Evolutionary conservation across 2,113 vertebrate species (phyloP).

Genomic region (Phocoena sinus): DNA sequence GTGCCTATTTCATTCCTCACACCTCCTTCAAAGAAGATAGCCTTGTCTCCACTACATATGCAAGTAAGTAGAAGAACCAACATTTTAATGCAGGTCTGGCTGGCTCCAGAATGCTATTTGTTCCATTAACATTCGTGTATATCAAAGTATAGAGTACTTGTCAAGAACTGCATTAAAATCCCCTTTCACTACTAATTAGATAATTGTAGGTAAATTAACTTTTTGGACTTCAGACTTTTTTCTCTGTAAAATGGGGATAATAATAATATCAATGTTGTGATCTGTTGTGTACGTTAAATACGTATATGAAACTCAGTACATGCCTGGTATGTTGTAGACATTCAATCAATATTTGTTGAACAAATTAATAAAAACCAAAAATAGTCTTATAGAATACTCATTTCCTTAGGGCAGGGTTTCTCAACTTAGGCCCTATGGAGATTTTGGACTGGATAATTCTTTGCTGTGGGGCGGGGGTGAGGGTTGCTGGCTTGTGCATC

Average conservation of each 20-base stretch:
- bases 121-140: neutral
- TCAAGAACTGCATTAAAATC: neutral
- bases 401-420: neutral
- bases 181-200: neutral
- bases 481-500: neutral
- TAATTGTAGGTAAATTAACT: neutral
- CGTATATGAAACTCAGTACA: neutral
- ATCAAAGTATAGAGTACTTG: neutral
- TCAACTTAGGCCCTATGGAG: neutral
- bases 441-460: neutral
- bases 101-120: neutral
- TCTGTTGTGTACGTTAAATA: neutral
- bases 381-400: neutral
- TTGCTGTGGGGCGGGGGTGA: too few species aligned
- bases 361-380: neutral
- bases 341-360: neutral
- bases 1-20: neutral
- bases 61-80: neutral
- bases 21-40: neutral
- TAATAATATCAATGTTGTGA: neutral
- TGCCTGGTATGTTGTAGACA: neutral
- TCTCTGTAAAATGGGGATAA: neutral
- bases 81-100: neutral
- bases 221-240: neutral
- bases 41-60: neutral